A percentile compares a stretch with the other conserved stretches of the same genome.
These are phyloP conservation scores for Crotalus viridis DNA, from an alignment of 2,113 vertebrate species.

Conservation along the genomic window DNA sequence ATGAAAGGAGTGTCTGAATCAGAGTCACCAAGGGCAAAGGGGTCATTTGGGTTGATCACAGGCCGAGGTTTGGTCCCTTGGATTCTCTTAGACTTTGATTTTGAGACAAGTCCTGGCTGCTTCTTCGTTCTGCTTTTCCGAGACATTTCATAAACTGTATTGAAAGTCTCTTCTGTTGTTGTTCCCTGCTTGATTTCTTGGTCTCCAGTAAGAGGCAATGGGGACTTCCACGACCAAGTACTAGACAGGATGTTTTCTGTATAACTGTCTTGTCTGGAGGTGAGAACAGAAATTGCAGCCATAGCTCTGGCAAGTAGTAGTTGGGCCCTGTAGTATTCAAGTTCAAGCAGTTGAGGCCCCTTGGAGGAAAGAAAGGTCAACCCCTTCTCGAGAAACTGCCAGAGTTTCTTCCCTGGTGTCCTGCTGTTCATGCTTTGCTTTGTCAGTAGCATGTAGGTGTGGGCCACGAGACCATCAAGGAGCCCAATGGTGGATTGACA, in stretches of 20 bases:
- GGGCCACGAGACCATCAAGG: constrained; percentile 74
- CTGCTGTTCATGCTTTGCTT: constrained; percentile 55
- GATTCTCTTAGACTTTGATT: neutral
- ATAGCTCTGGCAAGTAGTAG: constrained; percentile 76
- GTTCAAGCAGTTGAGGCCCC: constrained; percentile 51
- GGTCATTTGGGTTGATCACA: accelerated
- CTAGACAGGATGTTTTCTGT: constrained; percentile 70
- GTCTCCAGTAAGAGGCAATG: accelerated
- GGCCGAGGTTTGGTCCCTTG: neutral
- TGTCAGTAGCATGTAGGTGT: constrained; percentile 73
- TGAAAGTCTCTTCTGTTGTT: accelerated
- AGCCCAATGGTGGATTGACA: neutral
- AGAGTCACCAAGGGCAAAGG: constrained; percentile 58
- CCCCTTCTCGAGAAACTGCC: constrained; percentile 75
- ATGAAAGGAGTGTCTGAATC: constrained; percentile 60
- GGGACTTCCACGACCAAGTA: constrained; percentile 74
- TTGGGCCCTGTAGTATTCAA: constrained; percentile 73
- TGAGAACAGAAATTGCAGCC: constrained; percentile 62
- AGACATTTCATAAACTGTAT: neutral
- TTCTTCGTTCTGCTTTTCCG: neutral
- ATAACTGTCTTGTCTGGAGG: constrained; percentile 53
- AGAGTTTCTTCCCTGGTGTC: constrained; percentile 56
- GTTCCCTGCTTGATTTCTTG: accelerated
- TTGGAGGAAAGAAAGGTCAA: constrained; percentile 69
- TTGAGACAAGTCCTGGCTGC: neutral